Conservation (phyloP, 2,797 vertebrate genomes). For the Parauchenoglanis punctatus region DNA sequence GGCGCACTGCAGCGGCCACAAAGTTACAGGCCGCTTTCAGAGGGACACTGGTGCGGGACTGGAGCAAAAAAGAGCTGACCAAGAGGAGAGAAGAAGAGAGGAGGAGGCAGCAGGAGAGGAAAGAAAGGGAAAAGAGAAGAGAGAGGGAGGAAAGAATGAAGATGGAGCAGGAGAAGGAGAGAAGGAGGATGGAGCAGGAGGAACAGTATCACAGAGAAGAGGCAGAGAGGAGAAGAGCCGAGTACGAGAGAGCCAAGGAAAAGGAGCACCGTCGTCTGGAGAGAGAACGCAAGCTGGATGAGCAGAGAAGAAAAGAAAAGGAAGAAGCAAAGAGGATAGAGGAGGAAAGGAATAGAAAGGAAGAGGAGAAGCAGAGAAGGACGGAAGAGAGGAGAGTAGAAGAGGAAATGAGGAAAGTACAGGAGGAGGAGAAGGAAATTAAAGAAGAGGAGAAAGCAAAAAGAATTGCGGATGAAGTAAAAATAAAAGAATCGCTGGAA, state of each 20-base stretch:
- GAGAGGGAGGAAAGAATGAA: slow-evolving; percentile 69
- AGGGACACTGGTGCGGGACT: slow-evolving; percentile 62
- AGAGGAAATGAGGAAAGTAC: slow-evolving; percentile 36
- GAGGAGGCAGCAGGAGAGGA: slow-evolving; percentile 59
- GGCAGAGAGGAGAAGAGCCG: slow-evolving; percentile 34
- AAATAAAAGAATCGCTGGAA: not conserved
- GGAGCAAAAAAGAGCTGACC: slow-evolving; percentile 49
- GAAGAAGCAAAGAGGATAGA: slow-evolving; percentile 26
- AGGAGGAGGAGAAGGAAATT: slow-evolving; percentile 21
- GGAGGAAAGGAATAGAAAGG: slow-evolving; percentile 28
- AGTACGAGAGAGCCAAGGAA: slow-evolving; percentile 61
- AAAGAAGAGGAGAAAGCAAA: not conserved
- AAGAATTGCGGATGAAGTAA: slow-evolving; percentile 1
- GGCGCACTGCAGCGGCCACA: slow-evolving; percentile 67
- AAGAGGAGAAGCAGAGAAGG: not conserved
- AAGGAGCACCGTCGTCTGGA: slow-evolving; percentile 60
- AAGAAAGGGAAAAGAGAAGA: slow-evolving; percentile 62
- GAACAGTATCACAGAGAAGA: slow-evolving; percentile 47
- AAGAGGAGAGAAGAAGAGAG: slow-evolving; percentile 65
- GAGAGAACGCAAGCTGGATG: slow-evolving; percentile 22
- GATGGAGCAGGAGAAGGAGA: slow-evolving; percentile 59
- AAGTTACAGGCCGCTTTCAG: slow-evolving; percentile 77
- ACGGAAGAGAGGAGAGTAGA: slow-evolving; percentile 4
- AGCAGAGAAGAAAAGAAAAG: slow-evolving; percentile 28
- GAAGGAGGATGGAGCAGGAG: slow-evolving; percentile 52